Evolutionary conservation across 2,888 invertebrate genomes (phyloP), one percentile per base, ranked within the genome.

Genomic region (Polia nebulosa): DNA sequence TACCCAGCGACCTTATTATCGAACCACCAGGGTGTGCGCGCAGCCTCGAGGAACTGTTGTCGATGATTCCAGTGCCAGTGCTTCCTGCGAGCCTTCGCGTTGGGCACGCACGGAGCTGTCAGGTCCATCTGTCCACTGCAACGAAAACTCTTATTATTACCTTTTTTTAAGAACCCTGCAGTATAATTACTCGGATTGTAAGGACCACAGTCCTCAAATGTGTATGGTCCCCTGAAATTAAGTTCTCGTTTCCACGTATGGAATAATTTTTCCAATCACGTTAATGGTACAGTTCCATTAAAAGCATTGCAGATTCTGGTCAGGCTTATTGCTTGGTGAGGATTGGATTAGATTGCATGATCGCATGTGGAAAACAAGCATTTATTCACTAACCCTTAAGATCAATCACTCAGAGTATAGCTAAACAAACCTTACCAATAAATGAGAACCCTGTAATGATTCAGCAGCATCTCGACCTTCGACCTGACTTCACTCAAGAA

Each of bases 391-490:
- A 2, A 9, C 17, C 17, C 5, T 20, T 36, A 39, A 0, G 4
- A 25, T 22, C 8, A 32, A 58, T 39, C 25, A 22, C 3, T 0
- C 5, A 34, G n/a, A 27, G 3, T 2, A 13, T 2, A 36, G 20
- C 7, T 32, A 29, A 4, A 41, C 25, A 39, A 11, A n/a, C 62
- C 90, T 89, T 72, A 94, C 94, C 94, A 94, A 74, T 98, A 98
- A 80, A 98, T 96, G 68, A 98, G 90, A 25, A 98, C 96, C 87
- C 94, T 93, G 85, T 97, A 97, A 84, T 96, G 93, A 44, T 96
- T 95, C 20, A 97, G 86, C 36, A 97, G 85, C 72, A 95, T 95
- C 20, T 96, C 94, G 20, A 97, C 89, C 89, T 96, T 96, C 0
- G 96, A 91, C 29, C 96, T 96, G 4, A 97, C 96, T 0, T 97